Evolutionary conservation across 2,888 invertebrate genomes (phyloP), one percentile per base, ranked within the genome.

Genomic region (Ophion slaviceki): DNA sequence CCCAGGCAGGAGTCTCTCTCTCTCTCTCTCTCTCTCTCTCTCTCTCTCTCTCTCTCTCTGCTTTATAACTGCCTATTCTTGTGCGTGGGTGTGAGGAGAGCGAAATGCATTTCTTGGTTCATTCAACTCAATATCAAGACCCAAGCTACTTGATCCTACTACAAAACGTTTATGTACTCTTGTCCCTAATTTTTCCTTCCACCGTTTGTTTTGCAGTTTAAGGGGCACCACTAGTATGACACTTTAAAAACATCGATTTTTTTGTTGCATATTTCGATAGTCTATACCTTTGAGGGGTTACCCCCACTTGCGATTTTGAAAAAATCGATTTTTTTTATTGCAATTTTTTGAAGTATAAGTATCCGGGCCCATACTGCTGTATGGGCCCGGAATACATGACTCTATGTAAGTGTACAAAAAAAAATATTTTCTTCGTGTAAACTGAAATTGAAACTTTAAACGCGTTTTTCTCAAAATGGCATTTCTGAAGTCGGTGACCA

Each of bases 1-100:
- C 77, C 6, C 72, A 64, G 32, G 75, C 86, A 80, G 80, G 86
- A 83, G 86, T 83, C 80, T 61, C 57, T 67, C 28, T 68, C 61
- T 47, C 47, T 61, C 61, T 68, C 72, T 76, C 62, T 74, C 36
- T 77, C 67, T 77, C 36, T 77, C 36, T 77, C 59, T 77, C 40
- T 36, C 61, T 68, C 72, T 76, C 62, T 74, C 36, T 77, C 67
- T 77, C 36, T 77, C 67, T 77, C 59, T 77, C 40, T 36, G 7
- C 53, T 81, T 47, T 75, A 36, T 59, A 82, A 64, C 53, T 57
- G 45, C 62, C 40, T 47, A n/a, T 71, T 36, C 53, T 53, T 71
- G 71, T 71, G 57, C 71, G 57, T 59, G n/a, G n/a, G 76, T 47
- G 28, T 32, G 40, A 6, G 64, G 66, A 53, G 36, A 64, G 0